Evolutionary conservation across 2,888 invertebrate genomes (phyloP).

Genomic region (Acholoe squamosa): DNA sequence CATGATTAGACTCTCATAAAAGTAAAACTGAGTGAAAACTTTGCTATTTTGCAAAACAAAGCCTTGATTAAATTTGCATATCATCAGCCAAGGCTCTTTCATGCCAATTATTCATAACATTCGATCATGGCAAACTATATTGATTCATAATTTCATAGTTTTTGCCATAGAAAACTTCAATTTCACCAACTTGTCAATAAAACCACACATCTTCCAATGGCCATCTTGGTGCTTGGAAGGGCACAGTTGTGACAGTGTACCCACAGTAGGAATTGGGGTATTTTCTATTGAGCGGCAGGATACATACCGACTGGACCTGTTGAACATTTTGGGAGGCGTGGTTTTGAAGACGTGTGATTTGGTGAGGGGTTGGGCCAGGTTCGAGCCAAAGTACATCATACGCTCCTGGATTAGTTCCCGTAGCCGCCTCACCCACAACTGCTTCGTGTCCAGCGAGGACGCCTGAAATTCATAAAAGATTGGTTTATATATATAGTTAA

Average conservation of each 20-base stretch:
- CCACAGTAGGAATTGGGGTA: not conserved
- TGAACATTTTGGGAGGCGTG: slow-evolving; percentile 76
- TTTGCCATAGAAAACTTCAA: too few species aligned
- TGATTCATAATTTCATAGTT: too few species aligned
- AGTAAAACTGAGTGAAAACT: not conserved
- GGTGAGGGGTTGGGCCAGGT: slow-evolving; percentile 83
- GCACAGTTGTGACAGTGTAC: not conserved
- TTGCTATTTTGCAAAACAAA: not conserved
- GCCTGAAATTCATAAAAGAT: slow-evolving; percentile 85
- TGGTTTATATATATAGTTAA: too few species aligned
- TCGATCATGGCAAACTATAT: too few species aligned
- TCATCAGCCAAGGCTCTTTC: not conserved
- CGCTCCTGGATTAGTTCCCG: slow-evolving; percentile 91
- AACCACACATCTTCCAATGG: too few species aligned
- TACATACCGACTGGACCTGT: slow-evolving; percentile 63
- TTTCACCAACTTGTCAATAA: too few species aligned
- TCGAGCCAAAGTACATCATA: slow-evolving; percentile 83
- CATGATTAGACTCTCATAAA: too few species aligned
- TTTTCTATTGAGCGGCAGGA: not conserved
- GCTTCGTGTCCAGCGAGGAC: slow-evolving; percentile 94
- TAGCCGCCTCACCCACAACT: slow-evolving; percentile 97
- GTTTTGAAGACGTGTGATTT: slow-evolving; percentile 73
- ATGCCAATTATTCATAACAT: too few species aligned
- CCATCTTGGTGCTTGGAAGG: not conserved
- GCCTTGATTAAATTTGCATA: not conserved